Percentiles rank a stretch among this genome's conserved stretches.
Evolutionary conservation across 2,888 invertebrate genomes (phyloP).

Genomic region (Acronicta aceris): DNA sequence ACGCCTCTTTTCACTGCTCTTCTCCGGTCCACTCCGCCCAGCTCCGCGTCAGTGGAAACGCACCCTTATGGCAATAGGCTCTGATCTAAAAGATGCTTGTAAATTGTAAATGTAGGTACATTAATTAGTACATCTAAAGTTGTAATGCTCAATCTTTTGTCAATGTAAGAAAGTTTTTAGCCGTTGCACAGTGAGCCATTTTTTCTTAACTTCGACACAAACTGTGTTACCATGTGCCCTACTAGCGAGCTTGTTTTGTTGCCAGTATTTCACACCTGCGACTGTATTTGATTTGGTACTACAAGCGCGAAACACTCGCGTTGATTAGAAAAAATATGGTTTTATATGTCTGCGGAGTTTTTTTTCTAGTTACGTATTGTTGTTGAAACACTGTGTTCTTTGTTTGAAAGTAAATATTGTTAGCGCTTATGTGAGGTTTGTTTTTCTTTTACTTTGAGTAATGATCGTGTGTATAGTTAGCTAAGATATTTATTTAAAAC

Average conservation of each 20-base stretch:
- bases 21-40: no score
- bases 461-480: background rate
- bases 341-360: conserved; percentile 6
- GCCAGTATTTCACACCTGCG: conserved; percentile 44
- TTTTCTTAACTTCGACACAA: conserved; percentile 26
- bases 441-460: background rate
- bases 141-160: no score
- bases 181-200: conserved; percentile 20
- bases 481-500: no score
- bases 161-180: conserved; percentile 21
- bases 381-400: conserved; percentile 11
- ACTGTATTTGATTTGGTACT: conserved; percentile 48
- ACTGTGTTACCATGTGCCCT: conserved; percentile 9
- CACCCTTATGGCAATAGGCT: no score
- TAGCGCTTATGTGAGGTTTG: background rate
- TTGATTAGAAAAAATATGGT: conserved; percentile 35
- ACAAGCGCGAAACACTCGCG: conserved; percentile 30
- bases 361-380: conserved; percentile 8
- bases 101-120: no score
- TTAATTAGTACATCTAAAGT: no score
- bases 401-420: background rate
- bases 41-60: no score
- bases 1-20: no score
- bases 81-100: no score
- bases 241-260: conserved; percentile 30